A percentile compares a stretch with the other conserved stretches of the same genome.
Conservation (phyloP, 2,888 invertebrate species). For the Criorhina ranunculi region DNA sequence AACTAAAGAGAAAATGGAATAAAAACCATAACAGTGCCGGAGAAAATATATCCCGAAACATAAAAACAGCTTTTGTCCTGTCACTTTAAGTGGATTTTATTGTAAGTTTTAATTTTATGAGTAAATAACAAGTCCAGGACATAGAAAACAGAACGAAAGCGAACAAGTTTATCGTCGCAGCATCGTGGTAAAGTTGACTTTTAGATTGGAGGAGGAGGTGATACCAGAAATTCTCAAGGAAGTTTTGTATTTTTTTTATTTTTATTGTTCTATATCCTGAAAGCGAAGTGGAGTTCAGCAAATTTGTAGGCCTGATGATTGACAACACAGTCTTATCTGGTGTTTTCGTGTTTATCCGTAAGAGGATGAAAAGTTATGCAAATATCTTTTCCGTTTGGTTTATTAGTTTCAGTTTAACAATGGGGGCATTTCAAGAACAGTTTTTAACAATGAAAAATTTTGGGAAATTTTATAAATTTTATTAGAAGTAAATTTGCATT, state of each 20-base stretch:
- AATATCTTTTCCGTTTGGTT: background rate
- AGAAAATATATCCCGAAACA: slow-evolving; percentile 7
- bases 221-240: slow-evolving; percentile 10
- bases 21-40: background rate
- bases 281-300: background rate
- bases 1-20: background rate
- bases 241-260: slow-evolving; percentile 44
- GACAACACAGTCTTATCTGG: slow-evolving; percentile 20
- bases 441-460: background rate
- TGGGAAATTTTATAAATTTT: background rate
- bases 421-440: slow-evolving; percentile 1
- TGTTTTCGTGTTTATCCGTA: slow-evolving; percentile 6
- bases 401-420: slow-evolving; percentile 1
- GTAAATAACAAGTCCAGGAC: slow-evolving; percentile 47
- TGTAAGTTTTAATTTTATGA: slow-evolving; percentile 63
- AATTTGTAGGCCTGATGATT: slow-evolving; percentile 9
- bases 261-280: slow-evolving; percentile 43
- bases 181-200: slow-evolving; percentile 8
- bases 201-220: background rate
- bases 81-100: slow-evolving; percentile 66
- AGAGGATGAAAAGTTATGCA: slow-evolving; percentile 16
- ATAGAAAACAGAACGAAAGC: slow-evolving; percentile 23
- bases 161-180: slow-evolving; percentile 28
- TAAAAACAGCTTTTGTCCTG: slow-evolving; percentile 55
- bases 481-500: background rate